These are phyloP conservation scores for Gadopsis marmoratus DNA, from an alignment of 2,797 vertebrate genomes.

Conservation along the genomic window DNA sequence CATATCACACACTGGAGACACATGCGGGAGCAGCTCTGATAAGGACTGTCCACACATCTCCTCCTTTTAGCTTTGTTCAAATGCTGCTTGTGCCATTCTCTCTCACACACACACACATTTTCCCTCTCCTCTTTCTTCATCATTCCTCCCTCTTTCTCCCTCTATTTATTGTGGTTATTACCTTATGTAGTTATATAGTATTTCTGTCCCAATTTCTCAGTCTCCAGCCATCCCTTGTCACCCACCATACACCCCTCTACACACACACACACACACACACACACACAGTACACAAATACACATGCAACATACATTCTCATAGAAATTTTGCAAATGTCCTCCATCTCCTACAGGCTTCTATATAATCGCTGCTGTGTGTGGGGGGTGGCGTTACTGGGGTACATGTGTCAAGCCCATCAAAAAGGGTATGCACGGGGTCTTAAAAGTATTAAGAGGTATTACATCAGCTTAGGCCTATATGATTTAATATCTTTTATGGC, in stretches of 20 bases:
- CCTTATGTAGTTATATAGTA: conserved; percentile 6
- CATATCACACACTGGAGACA: conserved; percentile 49
- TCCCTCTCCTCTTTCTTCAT: not conserved
- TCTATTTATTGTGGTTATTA: conserved; percentile 19
- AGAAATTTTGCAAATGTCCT: conserved; percentile 39
- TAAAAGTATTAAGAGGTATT: no score
- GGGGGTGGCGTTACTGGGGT: not conserved
- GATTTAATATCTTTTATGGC: no score
- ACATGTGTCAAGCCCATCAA: not conserved
- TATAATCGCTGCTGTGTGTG: conserved; percentile 13
- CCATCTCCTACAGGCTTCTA: conserved; percentile 41
- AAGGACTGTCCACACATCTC: conserved; percentile 34
- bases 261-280: conserved; percentile 17
- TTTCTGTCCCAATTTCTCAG: conserved; percentile 51
- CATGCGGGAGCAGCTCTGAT: conserved; percentile 39
- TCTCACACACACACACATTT: conserved; percentile 6
- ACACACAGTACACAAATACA: conserved; percentile 16
- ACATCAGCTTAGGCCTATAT: no score
- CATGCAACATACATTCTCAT: conserved; percentile 23
- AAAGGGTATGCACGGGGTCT: no score
- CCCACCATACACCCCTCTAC: not conserved
- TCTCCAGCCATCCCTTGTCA: not conserved
- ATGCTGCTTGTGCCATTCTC: conserved; percentile 1
- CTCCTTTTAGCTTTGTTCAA: conserved; percentile 27
- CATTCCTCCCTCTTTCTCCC: not conserved